A percentile compares a stretch with the other conserved stretches of the same genome.
These are phyloP conservation scores for Amiota communis DNA, from an alignment of 2,888 invertebrate species.

Conservation along the genomic window DNA sequence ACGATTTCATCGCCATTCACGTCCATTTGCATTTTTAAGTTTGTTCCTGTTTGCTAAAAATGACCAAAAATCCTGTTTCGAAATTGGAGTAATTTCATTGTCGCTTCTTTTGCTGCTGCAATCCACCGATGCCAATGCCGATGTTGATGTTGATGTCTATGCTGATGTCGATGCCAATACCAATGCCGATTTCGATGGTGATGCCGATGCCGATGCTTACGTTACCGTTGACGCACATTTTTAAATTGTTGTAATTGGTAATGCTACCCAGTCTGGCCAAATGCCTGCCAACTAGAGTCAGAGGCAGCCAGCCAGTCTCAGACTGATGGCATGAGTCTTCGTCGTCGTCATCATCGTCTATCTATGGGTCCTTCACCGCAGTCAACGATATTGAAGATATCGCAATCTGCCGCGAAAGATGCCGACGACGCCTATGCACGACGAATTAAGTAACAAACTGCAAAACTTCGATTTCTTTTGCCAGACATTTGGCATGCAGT, in stretches of 20 bases:
- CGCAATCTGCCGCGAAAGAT: neutral
- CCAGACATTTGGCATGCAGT: constrained; percentile 52
- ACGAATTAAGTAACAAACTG: constrained; percentile 59
- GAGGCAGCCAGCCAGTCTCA: neutral
- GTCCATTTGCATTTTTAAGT: constrained; percentile 58
- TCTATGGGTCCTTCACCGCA: neutral
- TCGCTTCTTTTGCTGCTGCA: constrained; percentile 29
- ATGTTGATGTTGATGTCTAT: constrained; percentile 8
- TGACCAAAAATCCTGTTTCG: constrained; percentile 65
- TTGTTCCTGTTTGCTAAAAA: constrained; percentile 66
- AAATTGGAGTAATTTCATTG: constrained; percentile 68
- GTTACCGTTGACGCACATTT: neutral
- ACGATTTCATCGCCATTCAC: constrained; percentile 69
- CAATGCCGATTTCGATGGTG: neutral
- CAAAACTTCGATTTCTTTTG: constrained; percentile 5
- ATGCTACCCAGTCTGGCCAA: neutral
- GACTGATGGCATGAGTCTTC: neutral
- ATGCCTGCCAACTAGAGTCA: neutral
- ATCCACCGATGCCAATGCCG: constrained; percentile 29
- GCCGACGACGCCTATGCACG: constrained; percentile 45
- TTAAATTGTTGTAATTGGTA: neutral
- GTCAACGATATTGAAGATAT: neutral
- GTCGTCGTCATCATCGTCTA: neutral
- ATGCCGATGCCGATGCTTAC: neutral
- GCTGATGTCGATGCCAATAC: neutral